Evolutionary conservation across 2,888 invertebrate genomes (phyloP).

Genomic region (Malthinus flaveolus): DNA sequence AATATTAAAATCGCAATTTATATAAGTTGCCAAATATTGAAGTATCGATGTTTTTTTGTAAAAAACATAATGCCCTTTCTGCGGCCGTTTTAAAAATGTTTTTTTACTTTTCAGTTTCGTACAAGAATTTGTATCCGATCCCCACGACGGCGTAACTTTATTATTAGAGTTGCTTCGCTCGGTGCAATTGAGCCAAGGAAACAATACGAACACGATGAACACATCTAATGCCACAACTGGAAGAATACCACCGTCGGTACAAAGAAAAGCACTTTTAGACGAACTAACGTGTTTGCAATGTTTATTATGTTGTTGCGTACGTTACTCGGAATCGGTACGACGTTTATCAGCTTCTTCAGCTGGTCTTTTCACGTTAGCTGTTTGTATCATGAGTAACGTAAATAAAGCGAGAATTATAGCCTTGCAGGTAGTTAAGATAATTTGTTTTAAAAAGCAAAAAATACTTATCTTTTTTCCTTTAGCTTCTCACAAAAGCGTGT

Average conservation of each 20-base stretch:
- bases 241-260: slow-evolving; percentile 67
- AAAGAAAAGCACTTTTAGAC: slow-evolving; percentile 77
- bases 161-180: slow-evolving; percentile 83
- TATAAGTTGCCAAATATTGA: no score
- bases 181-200: slow-evolving; percentile 80
- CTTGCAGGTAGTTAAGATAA: slow-evolving; percentile 70
- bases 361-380: slow-evolving; percentile 81
- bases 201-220: slow-evolving; percentile 50
- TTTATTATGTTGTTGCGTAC: slow-evolving; percentile 75
- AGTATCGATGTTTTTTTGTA: no score
- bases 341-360: slow-evolving; percentile 77
- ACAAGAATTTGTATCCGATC: slow-evolving; percentile 87
- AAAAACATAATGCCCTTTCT: no score
- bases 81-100: no score
- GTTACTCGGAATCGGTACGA: slow-evolving; percentile 79
- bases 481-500: slow-evolving; percentile 85
- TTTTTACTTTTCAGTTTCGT: slow-evolving; percentile 71
- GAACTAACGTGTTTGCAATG: slow-evolving; percentile 90
- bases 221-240: slow-evolving; percentile 50
- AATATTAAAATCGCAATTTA: no score
- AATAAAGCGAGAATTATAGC: slow-evolving; percentile 84
- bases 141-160: slow-evolving; percentile 83
- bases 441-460: no score
- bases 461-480: slow-evolving; percentile 39
- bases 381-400: slow-evolving; percentile 86